A percentile compares a stretch with the other conserved stretches of the same genome.
phyloP scores from a whole-genome alignment of 2,797 vertebrate genomes.

The Hydrolagus colliei region DNA sequence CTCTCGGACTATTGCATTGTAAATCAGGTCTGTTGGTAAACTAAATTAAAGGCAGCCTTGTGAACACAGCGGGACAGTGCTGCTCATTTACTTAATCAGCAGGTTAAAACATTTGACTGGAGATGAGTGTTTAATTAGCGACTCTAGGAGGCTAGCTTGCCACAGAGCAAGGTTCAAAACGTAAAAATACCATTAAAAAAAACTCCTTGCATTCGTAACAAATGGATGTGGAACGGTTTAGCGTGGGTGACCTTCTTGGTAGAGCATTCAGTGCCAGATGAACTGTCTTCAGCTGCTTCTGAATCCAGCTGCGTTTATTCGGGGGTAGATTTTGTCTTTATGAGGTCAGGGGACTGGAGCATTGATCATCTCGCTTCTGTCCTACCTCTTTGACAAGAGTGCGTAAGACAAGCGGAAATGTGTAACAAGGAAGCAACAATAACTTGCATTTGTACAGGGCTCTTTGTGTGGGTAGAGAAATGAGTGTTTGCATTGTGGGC shows the following conservation, averaged over 20 bases:
- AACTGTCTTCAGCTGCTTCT: not conserved
- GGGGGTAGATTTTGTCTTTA: not conserved
- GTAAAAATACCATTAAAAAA: no score
- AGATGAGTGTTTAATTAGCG: constrained; percentile 69
- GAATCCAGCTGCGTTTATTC: not conserved
- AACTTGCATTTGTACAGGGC: not conserved
- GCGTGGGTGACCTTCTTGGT: not conserved
- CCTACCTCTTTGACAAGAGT: not conserved
- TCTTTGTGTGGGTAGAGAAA: no score
- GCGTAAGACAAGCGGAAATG: not conserved
- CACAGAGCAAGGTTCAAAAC: constrained; percentile 40
- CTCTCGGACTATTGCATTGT: constrained; percentile 65
- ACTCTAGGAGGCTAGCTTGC: constrained; percentile 37
- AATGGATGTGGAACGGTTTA: not conserved
- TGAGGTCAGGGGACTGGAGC: no score
- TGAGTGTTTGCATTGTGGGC: no score
- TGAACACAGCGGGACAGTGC: constrained; percentile 61
- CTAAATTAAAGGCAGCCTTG: constrained; percentile 61
- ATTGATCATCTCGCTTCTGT: no score
- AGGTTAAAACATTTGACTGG: constrained; percentile 65
- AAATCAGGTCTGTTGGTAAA: constrained; percentile 71
- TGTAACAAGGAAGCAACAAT: not conserved
- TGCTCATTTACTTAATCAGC: constrained; percentile 73
- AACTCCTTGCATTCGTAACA: not conserved
- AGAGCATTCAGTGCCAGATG: not conserved